phyloP scores from a whole-genome alignment of 2,797 vertebrate species.

The Poeciliopsis gracilis region DNA sequence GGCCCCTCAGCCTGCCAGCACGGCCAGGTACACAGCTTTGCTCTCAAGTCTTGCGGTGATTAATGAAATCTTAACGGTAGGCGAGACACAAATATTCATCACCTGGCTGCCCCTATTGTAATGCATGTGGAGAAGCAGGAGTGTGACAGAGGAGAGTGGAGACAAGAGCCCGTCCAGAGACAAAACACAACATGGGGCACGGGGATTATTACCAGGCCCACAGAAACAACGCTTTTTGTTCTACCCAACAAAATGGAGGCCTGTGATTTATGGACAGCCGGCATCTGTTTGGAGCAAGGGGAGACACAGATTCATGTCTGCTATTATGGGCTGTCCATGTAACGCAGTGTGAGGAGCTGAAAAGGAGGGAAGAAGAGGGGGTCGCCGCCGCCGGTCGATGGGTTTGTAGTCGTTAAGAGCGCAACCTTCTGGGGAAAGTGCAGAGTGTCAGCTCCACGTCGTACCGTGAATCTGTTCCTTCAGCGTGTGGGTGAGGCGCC shows the following conservation, averaged over 20 bases:
- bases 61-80: constrained; percentile 88
- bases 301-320: constrained; percentile 83
- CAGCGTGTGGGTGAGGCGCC: constrained; percentile 66
- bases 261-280: constrained; percentile 83
- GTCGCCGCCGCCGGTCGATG: neutral
- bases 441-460: constrained; percentile 60
- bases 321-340: constrained; percentile 81
- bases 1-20: constrained; percentile 73
- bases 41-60: constrained; percentile 82
- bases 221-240: constrained; percentile 77
- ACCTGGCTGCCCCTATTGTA: constrained; percentile 82
- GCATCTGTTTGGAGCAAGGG: constrained; percentile 79
- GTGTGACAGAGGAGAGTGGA: constrained; percentile 80
- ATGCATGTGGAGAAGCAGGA: constrained; percentile 76
- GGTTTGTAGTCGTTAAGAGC: constrained; percentile 56
- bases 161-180: constrained; percentile 77
- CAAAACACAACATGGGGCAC: constrained; percentile 80
- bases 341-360: constrained; percentile 71
- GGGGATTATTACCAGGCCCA: constrained; percentile 78
- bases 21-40: constrained; percentile 71
- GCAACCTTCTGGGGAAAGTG: constrained; percentile 73
- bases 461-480: constrained; percentile 68
- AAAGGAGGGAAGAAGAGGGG: constrained; percentile 23
- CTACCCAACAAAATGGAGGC: constrained; percentile 80
- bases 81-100: constrained; percentile 84